These are phyloP conservation scores for Ips typographus DNA, from an alignment of 1,140 invertebrate species.

Conservation along the genomic window DNA sequence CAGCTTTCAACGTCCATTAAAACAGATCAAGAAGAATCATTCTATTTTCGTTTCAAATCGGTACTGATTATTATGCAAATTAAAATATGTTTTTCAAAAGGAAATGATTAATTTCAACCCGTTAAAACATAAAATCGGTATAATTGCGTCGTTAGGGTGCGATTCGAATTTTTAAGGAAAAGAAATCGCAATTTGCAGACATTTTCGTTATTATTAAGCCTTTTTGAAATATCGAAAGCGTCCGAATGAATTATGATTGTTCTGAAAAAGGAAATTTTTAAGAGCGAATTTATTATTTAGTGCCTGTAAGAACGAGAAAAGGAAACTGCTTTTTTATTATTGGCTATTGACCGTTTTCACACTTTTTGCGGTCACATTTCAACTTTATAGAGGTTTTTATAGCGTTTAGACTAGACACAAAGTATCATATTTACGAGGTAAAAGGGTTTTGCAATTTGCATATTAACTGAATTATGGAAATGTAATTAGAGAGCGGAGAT, in stretches of 20 bases:
- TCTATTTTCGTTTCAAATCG: not conserved
- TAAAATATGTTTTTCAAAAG: not conserved
- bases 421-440: constrained; percentile 39
- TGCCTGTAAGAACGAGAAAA: too few species aligned
- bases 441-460: constrained; percentile 44
- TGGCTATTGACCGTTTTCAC: too few species aligned
- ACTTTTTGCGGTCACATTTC: not conserved
- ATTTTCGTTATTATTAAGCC: not conserved
- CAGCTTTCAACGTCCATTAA: not conserved
- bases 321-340: too few species aligned
- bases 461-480: constrained; percentile 50
- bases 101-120: not conserved
- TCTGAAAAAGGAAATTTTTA: too few species aligned
- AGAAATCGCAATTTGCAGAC: constrained; percentile 1
- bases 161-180: constrained; percentile 1
- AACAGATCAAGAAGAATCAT: not conserved
- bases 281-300: too few species aligned
- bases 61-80: constrained; percentile 3
- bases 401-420: not conserved
- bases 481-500: constrained; percentile 44
- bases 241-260: not conserved
- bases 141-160: not conserved
- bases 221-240: constrained; percentile 5
- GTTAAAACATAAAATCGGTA: not conserved
- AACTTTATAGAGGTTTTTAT: not conserved